Evolutionary conservation across 53 echinoderm and acorn worm genomes (phyloP), one percentile per base, ranked within the genome.

Genomic region (Mesocentrotus franciscanus): DNA sequence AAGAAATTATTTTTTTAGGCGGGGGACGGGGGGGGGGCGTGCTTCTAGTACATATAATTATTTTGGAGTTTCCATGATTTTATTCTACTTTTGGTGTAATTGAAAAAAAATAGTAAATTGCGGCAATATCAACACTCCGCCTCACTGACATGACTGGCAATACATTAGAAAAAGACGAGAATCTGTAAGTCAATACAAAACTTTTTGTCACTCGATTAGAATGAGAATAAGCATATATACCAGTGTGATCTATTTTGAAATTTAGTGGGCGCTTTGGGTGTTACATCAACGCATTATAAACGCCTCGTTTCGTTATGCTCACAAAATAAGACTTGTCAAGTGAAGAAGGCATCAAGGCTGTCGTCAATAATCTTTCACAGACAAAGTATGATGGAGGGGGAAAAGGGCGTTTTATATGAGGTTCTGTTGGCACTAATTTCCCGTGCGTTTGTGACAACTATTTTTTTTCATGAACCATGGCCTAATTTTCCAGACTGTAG

Each of bases 401-500:
- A 49, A 42, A 84, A 8, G 58, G 58, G 58, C 13, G 58, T 10
- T 27, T 5, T 57, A 27, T 27, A 87, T 7, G 32, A 75, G 49
- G n/a, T 87, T 24, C n/a, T 58, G 29, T 81, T 39, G 13, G 14
- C 84, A 29, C 56, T 59, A 17, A 87, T 87, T n/a, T 57, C 7
- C 56, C 22, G 58, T 57, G 58, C 56, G n/a, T n/a, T 17, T 87
- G n/a, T 87, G 11, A 58, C 56, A 56, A 35, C 29, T 57, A 87
- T 85, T 66, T 16, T 64, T 64, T 24, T 56, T 62, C 66, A 62
- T 13, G 22, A 15, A 34, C 20, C 91, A 20, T 66, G 91, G 91
- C 91, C 91, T 91, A 91, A 24, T 91, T 91, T 36, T 61, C 91
- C 91, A 91, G 91, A 91, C 91, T 91, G 10, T 6, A 30, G 6